Evolutionary conservation across 2,113 vertebrate species (phyloP).

Genomic region (Rhizomys pruinosus): DNA sequence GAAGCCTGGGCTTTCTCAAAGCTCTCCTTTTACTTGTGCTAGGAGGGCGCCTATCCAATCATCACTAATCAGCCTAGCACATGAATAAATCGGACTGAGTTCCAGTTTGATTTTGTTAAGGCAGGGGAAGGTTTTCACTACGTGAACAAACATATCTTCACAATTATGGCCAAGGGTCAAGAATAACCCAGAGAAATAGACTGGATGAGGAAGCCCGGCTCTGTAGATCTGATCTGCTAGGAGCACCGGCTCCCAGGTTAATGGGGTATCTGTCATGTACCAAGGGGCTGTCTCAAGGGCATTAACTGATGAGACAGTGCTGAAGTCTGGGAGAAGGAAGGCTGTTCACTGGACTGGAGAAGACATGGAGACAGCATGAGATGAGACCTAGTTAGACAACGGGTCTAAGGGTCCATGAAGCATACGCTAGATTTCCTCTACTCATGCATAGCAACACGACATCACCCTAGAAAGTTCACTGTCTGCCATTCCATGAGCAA

Average conservation of each 20-base stretch:
- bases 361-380: neutral
- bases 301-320: no score
- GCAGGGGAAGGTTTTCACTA: neutral
- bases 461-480: neutral
- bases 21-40: neutral
- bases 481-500: neutral
- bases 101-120: neutral
- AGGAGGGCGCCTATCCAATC: neutral
- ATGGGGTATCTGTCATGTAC: neutral
- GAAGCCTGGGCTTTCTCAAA: constrained; percentile 1
- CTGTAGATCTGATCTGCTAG: neutral
- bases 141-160: neutral
- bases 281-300: neutral
- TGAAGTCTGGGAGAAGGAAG: neutral
- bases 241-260: neutral
- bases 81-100: neutral
- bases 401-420: neutral
- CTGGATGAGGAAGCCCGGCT: neutral
- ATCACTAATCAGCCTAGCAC: neutral
- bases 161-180: neutral
- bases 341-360: neutral
- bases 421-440: neutral
- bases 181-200: constrained; percentile 13
- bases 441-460: neutral
- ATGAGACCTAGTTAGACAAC: neutral